Evolutionary conservation across 2,113 vertebrate species (phyloP), one percentile per base, ranked within the genome.

Genomic region (Pygoscelis adeliae): DNA sequence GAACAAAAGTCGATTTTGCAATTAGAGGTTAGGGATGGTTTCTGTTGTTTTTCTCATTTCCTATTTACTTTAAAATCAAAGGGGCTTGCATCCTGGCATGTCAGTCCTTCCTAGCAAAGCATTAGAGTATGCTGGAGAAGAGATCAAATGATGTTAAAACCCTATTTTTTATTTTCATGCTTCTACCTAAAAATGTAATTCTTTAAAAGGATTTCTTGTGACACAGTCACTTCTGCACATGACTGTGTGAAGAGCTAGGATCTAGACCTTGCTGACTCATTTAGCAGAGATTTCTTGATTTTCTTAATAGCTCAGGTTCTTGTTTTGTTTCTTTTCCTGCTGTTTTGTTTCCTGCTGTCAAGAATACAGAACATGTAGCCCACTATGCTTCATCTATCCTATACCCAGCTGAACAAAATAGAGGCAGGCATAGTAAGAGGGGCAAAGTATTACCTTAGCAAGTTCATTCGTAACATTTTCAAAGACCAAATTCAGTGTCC

Each of bases 181-280:
- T 89, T 89, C 63, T 77, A 83, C 62, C 70, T 94, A 73, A 87
- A 96, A 95, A 83, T 59, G 44, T 83, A 87, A 90, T 85, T 92
- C 70, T 83, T 96, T 94, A 83, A 91, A 84, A 93, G 77, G 78
- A 79, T 96, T 96, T 87, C 40, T 90, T 93, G 78, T 79, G 63
- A 47, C 32, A 88, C 62, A 90, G n/a, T 58, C 25, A 89, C 12
- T 90, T 91, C 42, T 83, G 62, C 29, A 59, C 26, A n/a, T 22
- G 30, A 29, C 42, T 87, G 38, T 55, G 40, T 63, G 61, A 72
- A 76, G 11, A 91, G 83, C 34, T 89, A 65, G 22, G 47, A 82
- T 56, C 56, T 79, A 89, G 89, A 91, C 49, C 49, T 92, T 91
- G 87, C 65, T 95, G 78, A 94, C 61, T 93, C 66, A 93, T 93